These are phyloP conservation scores for Acanthococcus lagerstroemiae DNA, from an alignment of 2,888 invertebrate genomes.

Conservation along the genomic window DNA sequence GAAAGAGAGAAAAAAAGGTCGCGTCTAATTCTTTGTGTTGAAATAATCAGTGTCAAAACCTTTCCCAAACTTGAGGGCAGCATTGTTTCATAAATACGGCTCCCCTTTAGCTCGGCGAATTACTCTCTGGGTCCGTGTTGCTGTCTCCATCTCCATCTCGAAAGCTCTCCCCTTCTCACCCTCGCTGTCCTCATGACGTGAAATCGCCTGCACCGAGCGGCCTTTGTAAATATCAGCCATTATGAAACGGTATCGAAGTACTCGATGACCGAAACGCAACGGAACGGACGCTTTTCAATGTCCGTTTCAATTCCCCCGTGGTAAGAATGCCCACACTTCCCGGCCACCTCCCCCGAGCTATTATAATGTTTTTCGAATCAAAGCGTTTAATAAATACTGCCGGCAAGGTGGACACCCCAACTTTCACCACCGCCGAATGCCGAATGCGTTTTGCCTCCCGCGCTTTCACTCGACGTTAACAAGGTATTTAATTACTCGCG, in stretches of 20 bases:
- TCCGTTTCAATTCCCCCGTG: conserved; percentile 27
- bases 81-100: conserved; percentile 24
- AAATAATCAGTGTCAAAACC: conserved; percentile 29
- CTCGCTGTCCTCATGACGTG: neutral
- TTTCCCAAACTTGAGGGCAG: conserved; percentile 26
- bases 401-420: conserved; percentile 11
- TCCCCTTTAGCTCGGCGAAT: neutral
- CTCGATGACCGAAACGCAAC: conserved; percentile 28
- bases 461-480: conserved; percentile 5
- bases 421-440: neutral
- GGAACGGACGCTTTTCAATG: conserved; percentile 28
- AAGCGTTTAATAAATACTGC: conserved; percentile 25
- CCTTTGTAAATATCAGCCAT: conserved; percentile 27
- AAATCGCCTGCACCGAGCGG: neutral
- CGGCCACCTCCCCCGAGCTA: neutral
- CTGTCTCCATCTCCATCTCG: neutral
- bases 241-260: conserved; percentile 24
- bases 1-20: conserved; percentile 5
- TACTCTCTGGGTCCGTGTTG: neutral
- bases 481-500: conserved; percentile 24
- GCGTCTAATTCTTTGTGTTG: conserved; percentile 25
- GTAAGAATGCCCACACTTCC: neutral
- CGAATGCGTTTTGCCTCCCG: neutral
- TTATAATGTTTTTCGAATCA: conserved; percentile 26
- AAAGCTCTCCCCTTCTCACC: neutral